Conservation (phyloP, 2,888 invertebrate genomes). For the Epinotia brunnichana region DNA sequence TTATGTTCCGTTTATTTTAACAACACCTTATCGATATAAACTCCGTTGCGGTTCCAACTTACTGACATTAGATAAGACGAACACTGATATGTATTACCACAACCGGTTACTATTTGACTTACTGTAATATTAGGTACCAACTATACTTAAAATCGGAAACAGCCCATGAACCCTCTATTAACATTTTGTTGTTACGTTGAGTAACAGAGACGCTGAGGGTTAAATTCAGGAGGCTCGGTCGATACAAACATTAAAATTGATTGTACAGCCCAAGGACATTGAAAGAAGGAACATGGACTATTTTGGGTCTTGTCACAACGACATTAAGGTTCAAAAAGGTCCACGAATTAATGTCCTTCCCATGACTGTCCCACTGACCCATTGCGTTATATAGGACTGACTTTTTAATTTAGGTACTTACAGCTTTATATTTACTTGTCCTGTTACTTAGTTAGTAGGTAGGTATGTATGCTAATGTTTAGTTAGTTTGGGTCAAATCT, state of each 20-base stretch:
- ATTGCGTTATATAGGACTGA: too few species aligned
- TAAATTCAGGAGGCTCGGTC: neutral
- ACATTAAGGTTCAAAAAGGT: neutral
- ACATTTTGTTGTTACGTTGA: neutral
- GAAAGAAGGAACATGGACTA: neutral
- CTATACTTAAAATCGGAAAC: neutral
- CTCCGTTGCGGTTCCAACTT: constrained; percentile 31
- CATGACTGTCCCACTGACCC: too few species aligned
- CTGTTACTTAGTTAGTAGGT: too few species aligned
- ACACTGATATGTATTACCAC: constrained; percentile 7
- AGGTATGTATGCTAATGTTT: too few species aligned
- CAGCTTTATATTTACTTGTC: too few species aligned
- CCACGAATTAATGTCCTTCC: neutral
- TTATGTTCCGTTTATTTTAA: constrained; percentile 7
- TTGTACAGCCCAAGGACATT: neutral
- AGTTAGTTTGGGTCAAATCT: too few species aligned
- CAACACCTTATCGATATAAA: constrained; percentile 4
- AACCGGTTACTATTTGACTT: constrained; percentile 4
- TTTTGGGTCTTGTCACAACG: neutral
- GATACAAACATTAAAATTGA: neutral
- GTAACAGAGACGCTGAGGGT: neutral
- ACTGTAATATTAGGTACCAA: too few species aligned
- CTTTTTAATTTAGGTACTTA: too few species aligned
- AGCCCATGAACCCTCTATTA: too few species aligned
- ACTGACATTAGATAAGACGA: constrained; percentile 33